phyloP scores from a whole-genome alignment of 2,888 invertebrate genomes.

The Plagodis dolabraria region DNA sequence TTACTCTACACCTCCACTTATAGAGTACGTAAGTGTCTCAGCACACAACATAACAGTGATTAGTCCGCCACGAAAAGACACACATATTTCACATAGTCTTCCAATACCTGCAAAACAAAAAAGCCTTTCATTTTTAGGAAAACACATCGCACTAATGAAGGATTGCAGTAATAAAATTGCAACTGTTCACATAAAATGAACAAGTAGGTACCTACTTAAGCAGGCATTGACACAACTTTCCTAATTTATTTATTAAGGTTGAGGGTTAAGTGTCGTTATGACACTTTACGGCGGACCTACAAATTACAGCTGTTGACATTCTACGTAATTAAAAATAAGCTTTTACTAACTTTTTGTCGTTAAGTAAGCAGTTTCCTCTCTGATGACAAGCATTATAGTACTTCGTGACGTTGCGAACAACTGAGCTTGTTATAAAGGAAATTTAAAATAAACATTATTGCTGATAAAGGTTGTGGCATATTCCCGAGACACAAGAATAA shows the following conservation, averaged over 20 bases:
- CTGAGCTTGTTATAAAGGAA: conserved; percentile 3
- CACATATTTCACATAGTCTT: conserved; percentile 56
- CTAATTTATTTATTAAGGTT: conserved; percentile 35
- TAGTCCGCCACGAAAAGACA: conserved; percentile 65
- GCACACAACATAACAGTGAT: conserved; percentile 42
- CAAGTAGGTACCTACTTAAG: conserved; percentile 2
- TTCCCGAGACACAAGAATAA: conserved; percentile 15
- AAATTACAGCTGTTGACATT: conserved; percentile 37
- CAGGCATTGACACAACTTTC: conserved; percentile 25
- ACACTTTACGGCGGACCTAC: conserved; percentile 33
- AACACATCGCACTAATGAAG: conserved; percentile 14
- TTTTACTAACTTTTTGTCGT: conserved; percentile 29
- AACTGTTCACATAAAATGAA: not conserved
- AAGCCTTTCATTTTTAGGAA: conserved; percentile 11
- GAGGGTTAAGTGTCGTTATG: conserved; percentile 36
- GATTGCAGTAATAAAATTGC: conserved; percentile 18
- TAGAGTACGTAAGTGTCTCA: conserved; percentile 25
- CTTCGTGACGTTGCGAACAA: conserved; percentile 1
- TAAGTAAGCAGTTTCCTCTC: conserved; percentile 20
- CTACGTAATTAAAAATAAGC: conserved; percentile 35
- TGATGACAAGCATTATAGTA: conserved; percentile 13
- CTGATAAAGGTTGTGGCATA: not conserved
- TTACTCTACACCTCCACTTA: conserved; percentile 27
- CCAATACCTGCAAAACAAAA: conserved; percentile 52
- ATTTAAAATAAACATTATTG: not conserved